These are phyloP conservation scores for Diuraphis noxia DNA, from an alignment of 1,140 invertebrate species.

Conservation along the genomic window DNA sequence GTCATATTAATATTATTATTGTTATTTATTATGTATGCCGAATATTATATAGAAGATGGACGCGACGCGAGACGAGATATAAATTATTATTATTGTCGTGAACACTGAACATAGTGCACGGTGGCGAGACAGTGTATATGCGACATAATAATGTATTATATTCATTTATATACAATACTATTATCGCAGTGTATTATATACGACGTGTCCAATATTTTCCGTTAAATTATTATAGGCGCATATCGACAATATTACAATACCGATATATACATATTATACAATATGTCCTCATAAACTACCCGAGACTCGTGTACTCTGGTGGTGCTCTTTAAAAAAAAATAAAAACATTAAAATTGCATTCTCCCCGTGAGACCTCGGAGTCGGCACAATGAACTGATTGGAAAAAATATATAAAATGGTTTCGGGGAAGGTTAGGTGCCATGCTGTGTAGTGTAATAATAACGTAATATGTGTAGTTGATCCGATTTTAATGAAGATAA, in stretches of 20 bases:
- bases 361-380: not conserved
- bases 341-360: not conserved
- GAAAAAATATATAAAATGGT: not conserved
- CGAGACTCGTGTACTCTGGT: not conserved
- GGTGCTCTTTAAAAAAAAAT: not conserved
- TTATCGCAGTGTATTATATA: not conserved
- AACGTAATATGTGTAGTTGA: not conserved
- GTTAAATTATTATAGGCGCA: not conserved
- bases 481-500: slow-evolving; percentile 23
- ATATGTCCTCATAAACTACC: not conserved
- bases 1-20: not conserved
- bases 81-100: slow-evolving; percentile 1
- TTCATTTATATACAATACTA: not conserved
- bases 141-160: not conserved
- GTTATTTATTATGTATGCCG: not conserved
- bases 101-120: not conserved
- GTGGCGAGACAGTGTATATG: not conserved
- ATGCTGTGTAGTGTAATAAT: not conserved
- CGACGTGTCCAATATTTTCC: not conserved
- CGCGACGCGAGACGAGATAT: not conserved
- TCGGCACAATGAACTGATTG: not conserved
- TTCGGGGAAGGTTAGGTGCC: not conserved
- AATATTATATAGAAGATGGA: not conserved
- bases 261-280: not conserved
- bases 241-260: not conserved